Base-by-base conservation (phyloP, 1,140 invertebrate genomes). In the Gryon sp. region DNA sequence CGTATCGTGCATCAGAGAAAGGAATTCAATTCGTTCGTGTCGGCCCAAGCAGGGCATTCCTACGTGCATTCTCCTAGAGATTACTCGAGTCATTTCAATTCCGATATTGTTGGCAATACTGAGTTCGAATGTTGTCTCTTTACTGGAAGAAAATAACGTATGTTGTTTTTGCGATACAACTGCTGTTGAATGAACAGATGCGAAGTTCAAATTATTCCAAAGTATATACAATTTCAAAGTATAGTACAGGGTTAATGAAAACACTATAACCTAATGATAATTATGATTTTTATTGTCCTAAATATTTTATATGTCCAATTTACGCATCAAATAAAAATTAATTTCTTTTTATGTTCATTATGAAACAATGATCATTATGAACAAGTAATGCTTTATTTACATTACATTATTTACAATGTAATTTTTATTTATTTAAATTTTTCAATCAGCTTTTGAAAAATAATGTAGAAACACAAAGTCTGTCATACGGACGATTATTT, bases 1-100 rank as follows among this genome's bases (percentile, higher is more conserved):
- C 75, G 75, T 77, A 77, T 77, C 75, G 68, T 55, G 75, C 75
- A 77, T 77, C 75, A 72, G 75, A 72, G 75, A 72, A 77, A 70
- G 75, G 75, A 77, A 77, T 77, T 73, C 75, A 77, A 77, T 72
- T 73, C 66, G 74, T 77, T 72, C 62, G 75, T 77, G 75, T 77
- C 74, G 66, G 60, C 55, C 75, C 66, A 70, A 73, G 40, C 75
- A 22, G 66, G 46, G 53, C 65, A 82, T 82, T 80, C 79, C 79
- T 65, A 34, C 50, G 68, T 52, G 63, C 69, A 82, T 82, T 82
- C 79, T 80, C 57, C 41, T 72, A 78, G 73, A 80, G 80, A 80
- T 80, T 80, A 77, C 74, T 50, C 48, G 28, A 76, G 66, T 79
- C 78, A 82, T 68, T 66, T 66, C 73, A 73, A 79, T 83, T 80